These are phyloP conservation scores for Arctia plantaginis DNA, from an alignment of 2,888 invertebrate species.

Conservation along the genomic window DNA sequence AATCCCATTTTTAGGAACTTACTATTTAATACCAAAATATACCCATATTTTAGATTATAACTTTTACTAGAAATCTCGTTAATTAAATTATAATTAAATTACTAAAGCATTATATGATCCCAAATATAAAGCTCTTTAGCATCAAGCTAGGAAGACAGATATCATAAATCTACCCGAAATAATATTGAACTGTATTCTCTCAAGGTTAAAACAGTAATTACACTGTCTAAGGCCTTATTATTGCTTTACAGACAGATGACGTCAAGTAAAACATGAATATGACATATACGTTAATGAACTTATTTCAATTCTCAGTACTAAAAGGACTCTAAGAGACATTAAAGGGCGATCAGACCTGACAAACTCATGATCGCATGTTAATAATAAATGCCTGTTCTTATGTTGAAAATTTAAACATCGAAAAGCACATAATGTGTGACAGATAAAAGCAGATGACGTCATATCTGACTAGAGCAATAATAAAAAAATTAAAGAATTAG, in stretches of 20 bases:
- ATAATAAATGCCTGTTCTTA: not conserved
- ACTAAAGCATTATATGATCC: not conserved
- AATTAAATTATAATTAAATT: too few relatives aligned
- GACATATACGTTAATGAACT: not conserved
- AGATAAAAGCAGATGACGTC: not conserved
- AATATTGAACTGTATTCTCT: not conserved
- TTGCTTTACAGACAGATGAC: constrained; percentile 3
- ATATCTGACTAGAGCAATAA: not conserved
- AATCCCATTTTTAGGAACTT: too few relatives aligned
- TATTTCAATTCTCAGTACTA: not conserved
- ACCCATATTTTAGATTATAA: too few relatives aligned
- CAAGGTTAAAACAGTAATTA: constrained; percentile 32
- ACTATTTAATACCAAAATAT: too few relatives aligned
- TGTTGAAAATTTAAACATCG: not conserved
- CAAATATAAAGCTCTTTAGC: not conserved
- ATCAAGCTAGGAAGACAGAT: not conserved
- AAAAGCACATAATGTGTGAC: not conserved
- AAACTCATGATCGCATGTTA: not conserved
- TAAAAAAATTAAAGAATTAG: not conserved
- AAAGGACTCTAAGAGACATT: not conserved
- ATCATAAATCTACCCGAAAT: not conserved
- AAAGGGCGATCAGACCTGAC: not conserved
- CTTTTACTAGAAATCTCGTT: too few relatives aligned
- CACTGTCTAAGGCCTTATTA: constrained; percentile 4
- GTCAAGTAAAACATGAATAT: not conserved